Conservation (phyloP, 1,140 invertebrate species). For the Anastrepha ludens region DNA sequence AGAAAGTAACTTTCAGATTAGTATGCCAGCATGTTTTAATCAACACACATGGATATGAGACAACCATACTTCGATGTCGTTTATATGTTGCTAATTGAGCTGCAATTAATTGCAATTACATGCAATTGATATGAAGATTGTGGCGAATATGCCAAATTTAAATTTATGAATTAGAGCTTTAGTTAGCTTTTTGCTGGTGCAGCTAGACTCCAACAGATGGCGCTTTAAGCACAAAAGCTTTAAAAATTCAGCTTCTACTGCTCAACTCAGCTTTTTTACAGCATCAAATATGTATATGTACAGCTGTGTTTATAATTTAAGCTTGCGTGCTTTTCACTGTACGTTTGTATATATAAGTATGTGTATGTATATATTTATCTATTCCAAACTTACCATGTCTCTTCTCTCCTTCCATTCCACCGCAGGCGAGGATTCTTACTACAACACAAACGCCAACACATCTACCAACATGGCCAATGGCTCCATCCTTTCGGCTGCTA, state of each 20-base stretch:
- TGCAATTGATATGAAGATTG: not conserved
- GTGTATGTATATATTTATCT: too few relatives aligned
- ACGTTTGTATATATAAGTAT: too few relatives aligned
- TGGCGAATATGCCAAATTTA: not conserved
- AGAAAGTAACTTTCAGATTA: too few relatives aligned
- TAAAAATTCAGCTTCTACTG: not conserved
- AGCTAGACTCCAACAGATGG: not conserved
- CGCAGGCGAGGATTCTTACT: slow-evolving; percentile 71
- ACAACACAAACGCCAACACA: slow-evolving; percentile 56
- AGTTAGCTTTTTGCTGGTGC: not conserved
- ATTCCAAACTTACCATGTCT: not conserved
- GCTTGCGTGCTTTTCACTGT: not conserved
- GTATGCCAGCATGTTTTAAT: too few relatives aligned
- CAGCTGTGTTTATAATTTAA: not conserved
- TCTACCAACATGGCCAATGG: slow-evolving; percentile 66
- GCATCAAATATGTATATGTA: too few relatives aligned
- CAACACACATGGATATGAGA: too few relatives aligned
- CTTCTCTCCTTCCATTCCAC: not conserved
- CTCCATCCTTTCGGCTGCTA: slow-evolving; percentile 70
- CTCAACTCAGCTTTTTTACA: not conserved
- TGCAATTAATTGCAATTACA: not conserved
- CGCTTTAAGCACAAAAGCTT: not conserved
- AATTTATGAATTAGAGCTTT: not conserved
- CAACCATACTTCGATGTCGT: too few relatives aligned
- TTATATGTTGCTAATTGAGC: too few relatives aligned